Conservation (phyloP, 2,113 vertebrate species). For the Rhodinocichla rosea region DNA sequence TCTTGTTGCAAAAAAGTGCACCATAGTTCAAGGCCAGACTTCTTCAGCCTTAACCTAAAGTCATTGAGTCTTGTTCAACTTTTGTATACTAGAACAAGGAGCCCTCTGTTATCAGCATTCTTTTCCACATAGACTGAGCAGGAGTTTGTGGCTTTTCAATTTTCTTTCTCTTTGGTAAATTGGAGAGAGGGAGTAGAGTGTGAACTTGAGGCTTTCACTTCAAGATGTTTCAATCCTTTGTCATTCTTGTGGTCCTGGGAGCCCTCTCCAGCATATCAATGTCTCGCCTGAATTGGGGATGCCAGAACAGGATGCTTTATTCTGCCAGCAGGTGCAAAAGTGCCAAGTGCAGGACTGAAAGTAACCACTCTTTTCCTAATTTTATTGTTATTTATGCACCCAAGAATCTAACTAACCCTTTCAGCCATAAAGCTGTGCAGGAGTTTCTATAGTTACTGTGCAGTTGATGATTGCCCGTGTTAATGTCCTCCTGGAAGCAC, state of each 20-base stretch:
- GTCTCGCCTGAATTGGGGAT: neutral
- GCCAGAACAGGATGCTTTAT: neutral
- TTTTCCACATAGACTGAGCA: neutral
- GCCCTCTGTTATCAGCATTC: constrained; percentile 40
- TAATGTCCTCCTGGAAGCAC: neutral
- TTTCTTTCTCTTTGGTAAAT: constrained; percentile 9
- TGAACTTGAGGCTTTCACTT: constrained; percentile 10
- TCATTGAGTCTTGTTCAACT: neutral
- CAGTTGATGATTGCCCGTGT: neutral
- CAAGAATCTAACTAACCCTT: neutral
- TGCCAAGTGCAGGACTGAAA: neutral
- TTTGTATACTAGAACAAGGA: constrained; percentile 36
- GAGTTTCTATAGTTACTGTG: neutral
- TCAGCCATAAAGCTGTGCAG: neutral
- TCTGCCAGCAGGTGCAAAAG: constrained; percentile 9
- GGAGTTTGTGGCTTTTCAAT: constrained; percentile 11
- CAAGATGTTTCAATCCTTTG: constrained; percentile 18
- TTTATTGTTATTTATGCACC: neutral
- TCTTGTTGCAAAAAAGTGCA: neutral
- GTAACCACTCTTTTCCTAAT: neutral
- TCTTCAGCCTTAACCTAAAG: neutral
- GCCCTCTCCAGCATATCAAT: constrained; percentile 8
- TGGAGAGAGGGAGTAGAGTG: neutral
- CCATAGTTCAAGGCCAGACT: neutral
- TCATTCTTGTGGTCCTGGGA: neutral